Evolutionary conservation across 2,113 vertebrate species (phyloP), one percentile per base, ranked within the genome.

Genomic region (Cebidichthys violaceus): DNA sequence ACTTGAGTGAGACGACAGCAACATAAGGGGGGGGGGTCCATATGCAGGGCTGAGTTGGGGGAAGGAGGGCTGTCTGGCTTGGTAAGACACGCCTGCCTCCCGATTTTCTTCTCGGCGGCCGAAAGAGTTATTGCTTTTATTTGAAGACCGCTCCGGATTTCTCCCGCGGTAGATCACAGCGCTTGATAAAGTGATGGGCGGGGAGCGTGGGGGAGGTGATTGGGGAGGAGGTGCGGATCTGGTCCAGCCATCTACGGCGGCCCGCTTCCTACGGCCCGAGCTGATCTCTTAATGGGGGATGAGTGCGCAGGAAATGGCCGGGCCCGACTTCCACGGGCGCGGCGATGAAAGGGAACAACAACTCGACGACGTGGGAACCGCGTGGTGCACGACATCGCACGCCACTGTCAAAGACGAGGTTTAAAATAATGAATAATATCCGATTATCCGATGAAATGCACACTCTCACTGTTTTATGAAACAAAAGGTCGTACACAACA

Each of bases 111-210:
- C 89, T 91, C 80, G 79, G 31, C 79, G 47, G 62, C 81, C 79
- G 61, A 85, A 88, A 33, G 93, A 88, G 86, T 90, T 94, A 95
- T 90, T 88, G 82, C 84, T 94, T 96, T 94, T 94, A 92, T 94
- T 96, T 95, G 90, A 86, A 57, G 68, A 87, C 75, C 37, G 45
- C 81, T 84, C 22, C 18, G 9, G 80, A 86, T 86, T 91, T 88
- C 89, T 89, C 89, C 75, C 81, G 89, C 90, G 84, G 89, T 94
- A 96, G 93, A 96, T 96, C 88, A 93, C 75, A 90, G 85, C 54
- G 22, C 78, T 96, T 87, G 79, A 91, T 94, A 95, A 70, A 92
- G 79, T 76, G 92, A 87, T 77, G 90, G 81, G 27, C 29, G 20
- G 55, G 57, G 92, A 4, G 66, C 11, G 0, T 88, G 89, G 82